Evolutionary conservation across 2,797 vertebrate species (phyloP).

Genomic region (Trematomus bernacchii): DNA sequence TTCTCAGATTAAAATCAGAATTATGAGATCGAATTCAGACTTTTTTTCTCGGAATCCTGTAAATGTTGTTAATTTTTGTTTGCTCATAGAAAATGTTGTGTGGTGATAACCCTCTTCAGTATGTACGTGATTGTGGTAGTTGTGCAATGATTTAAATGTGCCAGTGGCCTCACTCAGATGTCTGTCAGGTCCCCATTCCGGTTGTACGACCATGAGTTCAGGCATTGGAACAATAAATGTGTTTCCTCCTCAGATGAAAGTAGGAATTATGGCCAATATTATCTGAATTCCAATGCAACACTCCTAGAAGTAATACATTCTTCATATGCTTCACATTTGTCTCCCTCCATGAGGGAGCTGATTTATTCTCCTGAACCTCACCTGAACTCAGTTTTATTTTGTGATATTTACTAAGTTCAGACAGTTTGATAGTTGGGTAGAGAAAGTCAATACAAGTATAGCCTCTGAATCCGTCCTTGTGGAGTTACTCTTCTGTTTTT

Average conservation of each 20-base stretch:
- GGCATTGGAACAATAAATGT: slow-evolving; percentile 16
- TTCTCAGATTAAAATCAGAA: too few species aligned
- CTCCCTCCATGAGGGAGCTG: slow-evolving; percentile 22
- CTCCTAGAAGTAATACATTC: slow-evolving; percentile 12
- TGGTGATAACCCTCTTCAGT: too few species aligned
- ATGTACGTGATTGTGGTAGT: too few species aligned
- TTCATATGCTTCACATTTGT: slow-evolving; percentile 34
- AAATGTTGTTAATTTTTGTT: too few species aligned
- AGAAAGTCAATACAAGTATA: background rate
- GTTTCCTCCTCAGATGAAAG: slow-evolving; percentile 22
- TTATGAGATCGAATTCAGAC: too few species aligned
- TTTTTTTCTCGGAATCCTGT: too few species aligned
- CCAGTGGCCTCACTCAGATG: background rate
- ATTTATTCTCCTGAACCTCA: slow-evolving; percentile 29
- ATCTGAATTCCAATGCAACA: slow-evolving; percentile 36
- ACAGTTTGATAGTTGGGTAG: background rate
- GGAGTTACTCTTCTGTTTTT: background rate
- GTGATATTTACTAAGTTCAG: slow-evolving; percentile 23
- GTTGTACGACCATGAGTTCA: slow-evolving; percentile 12
- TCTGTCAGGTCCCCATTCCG: background rate
- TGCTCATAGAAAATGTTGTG: too few species aligned
- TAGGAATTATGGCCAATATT: slow-evolving; percentile 31
- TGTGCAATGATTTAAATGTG: background rate
- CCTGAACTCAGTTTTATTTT: slow-evolving; percentile 25
- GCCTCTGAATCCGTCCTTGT: background rate